Evolutionary conservation across 2,113 vertebrate species (phyloP), one percentile per base, ranked within the genome.

Genomic region (Laterallus jamaicensis): DNA sequence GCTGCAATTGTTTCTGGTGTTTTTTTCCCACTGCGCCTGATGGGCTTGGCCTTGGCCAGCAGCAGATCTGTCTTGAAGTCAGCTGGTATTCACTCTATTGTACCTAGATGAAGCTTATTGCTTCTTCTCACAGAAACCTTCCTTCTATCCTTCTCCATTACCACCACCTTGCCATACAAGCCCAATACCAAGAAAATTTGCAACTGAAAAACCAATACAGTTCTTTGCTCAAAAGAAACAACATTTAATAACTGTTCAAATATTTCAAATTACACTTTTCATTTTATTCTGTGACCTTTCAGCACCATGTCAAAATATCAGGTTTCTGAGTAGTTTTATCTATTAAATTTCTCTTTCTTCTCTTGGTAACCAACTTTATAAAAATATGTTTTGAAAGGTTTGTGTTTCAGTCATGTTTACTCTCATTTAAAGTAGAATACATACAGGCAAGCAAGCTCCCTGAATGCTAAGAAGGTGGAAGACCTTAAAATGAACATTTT

Each of bases 401-500:
- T 66, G 16, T n/a, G 2, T 70, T 90, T 76, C 14, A 62, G 3
- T 20, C 29, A 63, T 37, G 1, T 47, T 76, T 86, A 11, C 16
- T 83, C 7, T 56, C 16, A 47, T 42, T 70, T 80, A 37, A 71
- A 83, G 19, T 59, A 29, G 78, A 78, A 39, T 55, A 50, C 28
- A 6, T 44, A 11, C 0, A 1, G 24, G 21, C 15, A 29, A 50
- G 11, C 21, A 87, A 66, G 6, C 4, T 62, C 17, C 6, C 20
- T 44, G 12, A 49, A 44, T 1, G 0, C 12, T 82, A 59, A 5
- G 0, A 6, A 26, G 28, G 12, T 44, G 52, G 8, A 82, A 80
- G 40, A 40, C 1, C 40, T 20, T 37, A 47, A 56, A 89, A 79
- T 22, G 29, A 32, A 20, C 15, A 70, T 76, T 58, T 90, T 52